Evolutionary conservation across 2,797 vertebrate genomes (phyloP).

Genomic region (Sardinella longiceps): DNA sequence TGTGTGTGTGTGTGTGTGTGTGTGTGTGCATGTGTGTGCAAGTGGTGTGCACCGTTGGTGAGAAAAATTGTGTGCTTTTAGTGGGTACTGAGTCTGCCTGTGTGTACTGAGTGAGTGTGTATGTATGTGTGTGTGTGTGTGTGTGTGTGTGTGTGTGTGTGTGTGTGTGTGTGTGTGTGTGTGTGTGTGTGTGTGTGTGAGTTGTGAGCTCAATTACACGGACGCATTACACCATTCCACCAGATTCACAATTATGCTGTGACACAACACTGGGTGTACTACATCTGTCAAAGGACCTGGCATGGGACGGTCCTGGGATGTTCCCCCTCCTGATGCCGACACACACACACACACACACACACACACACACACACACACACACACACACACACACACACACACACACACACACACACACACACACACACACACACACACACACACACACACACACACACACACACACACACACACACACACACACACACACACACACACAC

Average conservation of each 20-base stretch:
- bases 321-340: conserved; percentile 38
- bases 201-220: conserved; percentile 34
- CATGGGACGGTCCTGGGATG: conserved; percentile 39
- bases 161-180: conserved; percentile 37
- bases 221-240: conserved; percentile 48
- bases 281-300: conserved; percentile 44
- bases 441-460: conserved; percentile 23
- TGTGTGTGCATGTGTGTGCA: too few species aligned
- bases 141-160: too few species aligned
- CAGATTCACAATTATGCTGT: conserved; percentile 49
- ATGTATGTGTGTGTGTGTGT: too few species aligned
- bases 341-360: conserved; percentile 21
- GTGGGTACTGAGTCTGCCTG: too few species aligned
- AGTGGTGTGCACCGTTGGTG: too few species aligned
- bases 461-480: conserved; percentile 23
- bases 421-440: conserved; percentile 36
- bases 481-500: conserved; percentile 22
- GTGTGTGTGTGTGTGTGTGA: conserved; percentile 35
- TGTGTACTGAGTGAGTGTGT: too few species aligned
- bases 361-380: conserved; percentile 35
- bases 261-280: conserved; percentile 43
- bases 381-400: conserved; percentile 36
- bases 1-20: conserved; percentile 10
- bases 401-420: conserved; percentile 30
- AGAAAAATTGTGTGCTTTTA: too few species aligned